phyloP scores from a whole-genome alignment of 2,888 invertebrate genomes.

The Himalopsyche anomala region DNA sequence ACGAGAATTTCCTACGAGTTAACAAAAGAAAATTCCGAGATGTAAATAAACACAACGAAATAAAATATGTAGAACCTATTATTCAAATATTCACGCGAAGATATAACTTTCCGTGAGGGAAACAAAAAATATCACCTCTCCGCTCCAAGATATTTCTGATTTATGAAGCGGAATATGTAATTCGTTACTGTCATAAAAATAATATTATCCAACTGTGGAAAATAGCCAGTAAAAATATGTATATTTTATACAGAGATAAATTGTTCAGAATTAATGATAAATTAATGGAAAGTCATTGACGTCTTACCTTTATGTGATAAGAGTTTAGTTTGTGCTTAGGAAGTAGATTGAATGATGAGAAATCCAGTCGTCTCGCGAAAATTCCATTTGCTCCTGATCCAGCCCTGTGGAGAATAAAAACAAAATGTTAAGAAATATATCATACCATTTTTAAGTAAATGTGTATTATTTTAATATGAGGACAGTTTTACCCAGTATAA shows the following conservation, averaged over 20 bases:
- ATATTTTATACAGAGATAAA: too few species aligned
- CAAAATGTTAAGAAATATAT: too few species aligned
- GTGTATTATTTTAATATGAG: too few species aligned
- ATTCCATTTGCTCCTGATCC: slow-evolving; percentile 94
- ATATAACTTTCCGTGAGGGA: not conserved
- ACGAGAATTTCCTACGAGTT: too few species aligned
- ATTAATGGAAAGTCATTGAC: not conserved
- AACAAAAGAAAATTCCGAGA: too few species aligned
- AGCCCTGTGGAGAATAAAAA: slow-evolving; percentile 79
- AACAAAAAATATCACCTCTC: not conserved
- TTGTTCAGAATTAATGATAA: not conserved
- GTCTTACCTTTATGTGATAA: slow-evolving; percentile 97
- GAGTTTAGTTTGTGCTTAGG: slow-evolving; percentile 98
- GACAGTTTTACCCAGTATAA: too few species aligned
- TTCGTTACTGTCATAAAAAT: slow-evolving; percentile 47
- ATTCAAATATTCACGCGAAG: not conserved
- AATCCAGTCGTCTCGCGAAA: slow-evolving; percentile 94
- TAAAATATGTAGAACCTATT: not conserved
- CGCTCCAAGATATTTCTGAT: slow-evolving; percentile 46
- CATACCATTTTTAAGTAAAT: too few species aligned
- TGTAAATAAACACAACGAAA: not conserved
- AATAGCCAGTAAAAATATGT: slow-evolving; percentile 26
- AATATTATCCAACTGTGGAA: slow-evolving; percentile 54
- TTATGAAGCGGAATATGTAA: slow-evolving; percentile 54
- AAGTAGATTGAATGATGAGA: slow-evolving; percentile 95